Base-by-base conservation (phyloP, 2,888 invertebrate species). In the Fragum whitleyi region DNA sequence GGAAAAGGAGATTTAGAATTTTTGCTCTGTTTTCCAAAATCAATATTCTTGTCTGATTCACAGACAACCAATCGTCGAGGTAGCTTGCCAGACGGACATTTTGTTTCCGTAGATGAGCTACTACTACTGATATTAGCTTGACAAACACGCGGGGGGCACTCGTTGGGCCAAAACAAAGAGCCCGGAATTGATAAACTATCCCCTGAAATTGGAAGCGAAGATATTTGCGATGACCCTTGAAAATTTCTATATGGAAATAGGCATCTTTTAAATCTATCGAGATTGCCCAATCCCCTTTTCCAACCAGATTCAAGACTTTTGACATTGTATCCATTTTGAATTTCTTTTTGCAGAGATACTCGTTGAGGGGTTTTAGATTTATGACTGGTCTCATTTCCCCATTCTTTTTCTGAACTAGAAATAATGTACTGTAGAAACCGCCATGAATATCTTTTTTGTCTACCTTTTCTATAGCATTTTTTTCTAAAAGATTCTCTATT, bases 361-460 rank as follows among this genome's bases (percentile, higher is more conserved):
- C 23, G 78, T 84, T 84, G 26, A 84, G 76, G 42, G 79, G 74
- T 67, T 75, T 82, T 14, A 77, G 69, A 65, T 77, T 77, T 61
- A 77, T 77, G 0, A 77, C 74, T 74, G n/a, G n/a, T n/a, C n/a
- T n/a, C n/a, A n/a, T n/a, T n/a, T n/a, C n/a, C n/a, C n/a, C n/a
- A n/a, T n/a, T n/a, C n/a, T n/a, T n/a, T n/a, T n/a, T n/a, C n/a
- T n/a, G n/a, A n/a, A n/a, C n/a, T n/a, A n/a, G n/a, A n/a, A n/a
- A n/a, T 11, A 79, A 72, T 26, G 84, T 75, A 59, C 81, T 81
- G 84, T 84, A 84, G 53, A 83, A 84, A 78, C 84, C 81, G 68
- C 28, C 39, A 61, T 76, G 59, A 21, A 59, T 73, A n/a, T 78
- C 19, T 1, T 29, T 39, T 69, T 7, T 26, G 21, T 53, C 23